Percentiles rank a stretch among this genome's conserved stretches.
These are phyloP conservation scores for Coracopsis vasa DNA, from an alignment of 2,113 vertebrate genomes.

Conservation along the genomic window DNA sequence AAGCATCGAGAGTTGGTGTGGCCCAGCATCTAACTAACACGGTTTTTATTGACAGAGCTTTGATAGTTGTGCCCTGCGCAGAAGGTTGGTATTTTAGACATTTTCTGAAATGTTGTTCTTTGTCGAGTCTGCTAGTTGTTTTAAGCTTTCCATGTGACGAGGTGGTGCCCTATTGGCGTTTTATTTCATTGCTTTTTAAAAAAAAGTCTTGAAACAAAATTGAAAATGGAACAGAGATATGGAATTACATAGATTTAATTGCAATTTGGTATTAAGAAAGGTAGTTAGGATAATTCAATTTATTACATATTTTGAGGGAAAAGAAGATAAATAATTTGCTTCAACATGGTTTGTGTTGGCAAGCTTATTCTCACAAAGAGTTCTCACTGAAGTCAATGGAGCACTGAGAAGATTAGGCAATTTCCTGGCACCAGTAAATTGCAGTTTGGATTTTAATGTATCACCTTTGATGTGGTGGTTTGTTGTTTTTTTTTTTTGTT, in stretches of 20 bases:
- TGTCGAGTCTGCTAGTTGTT: conserved; percentile 50
- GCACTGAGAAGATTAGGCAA: background rate
- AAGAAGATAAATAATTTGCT: background rate
- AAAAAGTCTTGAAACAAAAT: background rate
- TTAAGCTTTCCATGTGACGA: conserved; percentile 48
- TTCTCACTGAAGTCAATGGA: conserved; percentile 54
- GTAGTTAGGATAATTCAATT: background rate
- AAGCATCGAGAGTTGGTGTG: background rate
- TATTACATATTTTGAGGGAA: background rate
- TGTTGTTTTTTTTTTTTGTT: background rate
- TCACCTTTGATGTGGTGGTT: background rate
- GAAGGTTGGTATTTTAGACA: conserved; percentile 89
- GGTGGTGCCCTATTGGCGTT: background rate
- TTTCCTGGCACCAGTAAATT: background rate
- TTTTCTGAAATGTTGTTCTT: conserved; percentile 49
- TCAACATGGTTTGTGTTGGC: background rate
- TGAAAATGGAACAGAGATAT: background rate
- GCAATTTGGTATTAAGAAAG: background rate
- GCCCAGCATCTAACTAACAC: background rate
- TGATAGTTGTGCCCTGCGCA: conserved; percentile 95
- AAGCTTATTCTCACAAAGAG: background rate
- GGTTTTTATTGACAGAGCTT: background rate
- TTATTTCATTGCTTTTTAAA: background rate
- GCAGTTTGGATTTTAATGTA: background rate
- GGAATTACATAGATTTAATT: background rate